Evolutionary conservation across 2,797 vertebrate genomes (phyloP).

Genomic region (Anguilla marmorata): DNA sequence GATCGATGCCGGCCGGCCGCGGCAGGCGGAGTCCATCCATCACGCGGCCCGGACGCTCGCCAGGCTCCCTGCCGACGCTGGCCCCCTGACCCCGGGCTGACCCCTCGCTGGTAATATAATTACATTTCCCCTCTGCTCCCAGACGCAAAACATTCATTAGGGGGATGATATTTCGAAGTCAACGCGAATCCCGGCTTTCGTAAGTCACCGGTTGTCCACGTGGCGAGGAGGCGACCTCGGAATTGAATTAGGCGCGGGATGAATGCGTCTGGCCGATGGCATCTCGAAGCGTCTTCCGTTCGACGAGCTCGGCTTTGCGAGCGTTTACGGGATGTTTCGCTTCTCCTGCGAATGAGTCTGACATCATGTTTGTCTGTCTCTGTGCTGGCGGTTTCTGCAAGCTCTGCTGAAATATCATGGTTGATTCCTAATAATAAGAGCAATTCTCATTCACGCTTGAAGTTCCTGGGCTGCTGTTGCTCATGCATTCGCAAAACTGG

Average conservation of each 20-base stretch:
- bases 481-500: constrained; percentile 15
- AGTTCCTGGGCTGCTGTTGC: constrained; percentile 18
- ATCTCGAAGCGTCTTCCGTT: background rate
- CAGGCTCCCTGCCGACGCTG: constrained; percentile 22
- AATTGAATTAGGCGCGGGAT: background rate
- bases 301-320: background rate
- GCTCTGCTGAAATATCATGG: constrained; percentile 4
- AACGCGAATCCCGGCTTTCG: constrained; percentile 11
- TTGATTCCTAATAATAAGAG: constrained; percentile 8
- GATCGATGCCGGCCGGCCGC: constrained; percentile 51
- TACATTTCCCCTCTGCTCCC: constrained; percentile 32
- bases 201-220: background rate
- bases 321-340: background rate
- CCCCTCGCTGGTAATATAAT: constrained; percentile 48
- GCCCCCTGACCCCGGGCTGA: constrained; percentile 51
- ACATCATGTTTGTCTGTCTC: background rate
- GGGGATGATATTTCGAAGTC: constrained; percentile 40
- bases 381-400: background rate
- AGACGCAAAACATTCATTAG: constrained; percentile 28
- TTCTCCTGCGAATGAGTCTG: background rate
- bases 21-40: constrained; percentile 58
- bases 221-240: background rate
- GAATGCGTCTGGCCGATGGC: background rate
- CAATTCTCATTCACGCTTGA: constrained; percentile 3
- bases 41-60: constrained; percentile 51